Evolutionary conservation across 2,113 vertebrate species (phyloP), one percentile per base, ranked within the genome.

Genomic region (Blennius ocellaris): DNA sequence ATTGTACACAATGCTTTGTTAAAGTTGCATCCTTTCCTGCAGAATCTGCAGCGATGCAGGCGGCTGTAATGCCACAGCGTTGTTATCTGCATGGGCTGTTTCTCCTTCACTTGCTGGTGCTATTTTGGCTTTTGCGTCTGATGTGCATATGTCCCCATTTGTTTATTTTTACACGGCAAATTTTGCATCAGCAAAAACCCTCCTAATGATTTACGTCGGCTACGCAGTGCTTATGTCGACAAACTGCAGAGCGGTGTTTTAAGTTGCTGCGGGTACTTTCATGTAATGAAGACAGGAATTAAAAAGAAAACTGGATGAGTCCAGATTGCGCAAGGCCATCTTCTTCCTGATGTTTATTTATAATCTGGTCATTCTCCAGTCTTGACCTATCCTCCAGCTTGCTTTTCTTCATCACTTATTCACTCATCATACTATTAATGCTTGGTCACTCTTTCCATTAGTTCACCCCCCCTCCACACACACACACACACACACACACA

Each of bases 401-500:
- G 73, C 65, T 69, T 81, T 67, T 78, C 69, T 73, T 62, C 70
- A 69, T 76, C 73, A 72, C 14, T 73, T 37, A 50, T 76, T 76
- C 51, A 52, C 66, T 77, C 75, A 77, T 81, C 39, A 52, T 47
- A 0, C 43, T 47, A 11, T 72, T 74, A 85, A 77, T 70, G 84
- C 89, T 81, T 73, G 64, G 79, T 90, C 88, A 89, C 78, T 87
- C 60, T 89, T 90, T 89, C 87, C 84, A 80, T 87, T 80, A 38
- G 60, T 90, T 84, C 87, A 87, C 73, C 4, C n/a, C n/a, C n/a
- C n/a, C n/a, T n/a, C n/a, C n/a, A n/a, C n/a, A n/a, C n/a, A n/a
- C n/a, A n/a, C n/a, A n/a, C n/a, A n/a, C n/a, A n/a, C n/a, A n/a
- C n/a, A n/a, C n/a, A n/a, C n/a, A n/a, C n/a, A n/a, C n/a, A n/a